These are phyloP conservation scores for Xylota segnis DNA, from an alignment of 2,888 invertebrate genomes.

Conservation along the genomic window DNA sequence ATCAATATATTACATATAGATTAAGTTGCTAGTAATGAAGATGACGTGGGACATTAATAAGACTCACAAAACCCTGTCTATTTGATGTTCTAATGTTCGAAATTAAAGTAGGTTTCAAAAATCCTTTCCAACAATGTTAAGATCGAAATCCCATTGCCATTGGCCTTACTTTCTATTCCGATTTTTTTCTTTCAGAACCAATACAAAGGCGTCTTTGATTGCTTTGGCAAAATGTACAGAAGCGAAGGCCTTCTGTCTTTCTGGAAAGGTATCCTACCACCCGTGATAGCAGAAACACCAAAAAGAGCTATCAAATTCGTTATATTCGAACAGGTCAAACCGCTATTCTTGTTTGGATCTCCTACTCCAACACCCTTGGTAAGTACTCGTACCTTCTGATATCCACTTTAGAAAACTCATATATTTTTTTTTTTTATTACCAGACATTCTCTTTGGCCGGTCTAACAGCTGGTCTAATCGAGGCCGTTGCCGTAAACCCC, in stretches of 20 bases:
- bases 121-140: too few species aligned
- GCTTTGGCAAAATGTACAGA: constrained; percentile 94
- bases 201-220: constrained; percentile 93
- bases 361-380: constrained; percentile 91
- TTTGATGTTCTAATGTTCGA: too few species aligned
- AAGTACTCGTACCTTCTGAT: constrained; percentile 80
- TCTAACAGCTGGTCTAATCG: constrained; percentile 94
- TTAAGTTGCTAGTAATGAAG: too few species aligned
- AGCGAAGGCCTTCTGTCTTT: constrained; percentile 93
- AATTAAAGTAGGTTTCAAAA: too few species aligned
- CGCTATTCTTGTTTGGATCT: constrained; percentile 92
- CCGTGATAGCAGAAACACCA: constrained; percentile 96
- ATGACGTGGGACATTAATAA: too few species aligned
- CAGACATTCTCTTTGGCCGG: constrained; percentile 96
- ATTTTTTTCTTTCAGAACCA: constrained; percentile 81
- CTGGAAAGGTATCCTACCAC: constrained; percentile 97
- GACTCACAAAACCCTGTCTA: too few species aligned
- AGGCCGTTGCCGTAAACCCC: constrained; percentile 95
- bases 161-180: too few species aligned
- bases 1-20: too few species aligned
- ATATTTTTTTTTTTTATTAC: constrained; percentile 80
- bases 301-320: constrained; percentile 97
- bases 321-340: constrained; percentile 97
- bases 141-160: too few species aligned
- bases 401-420: neutral